These are phyloP conservation scores for Xiphorhynchus erythropygius DNA, from an alignment of 2,797 vertebrate genomes.

Conservation along the genomic window DNA sequence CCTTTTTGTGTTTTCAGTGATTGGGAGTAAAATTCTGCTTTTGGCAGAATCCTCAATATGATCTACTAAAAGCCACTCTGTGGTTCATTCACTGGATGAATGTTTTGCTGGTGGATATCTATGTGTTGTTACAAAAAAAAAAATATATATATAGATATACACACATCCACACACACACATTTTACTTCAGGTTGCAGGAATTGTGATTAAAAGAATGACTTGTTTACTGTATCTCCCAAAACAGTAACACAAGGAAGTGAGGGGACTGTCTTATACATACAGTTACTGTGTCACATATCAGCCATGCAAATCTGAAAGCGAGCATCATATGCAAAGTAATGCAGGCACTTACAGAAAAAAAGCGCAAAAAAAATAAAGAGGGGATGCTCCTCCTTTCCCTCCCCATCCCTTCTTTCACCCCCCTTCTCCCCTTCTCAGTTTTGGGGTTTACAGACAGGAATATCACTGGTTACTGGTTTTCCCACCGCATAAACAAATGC, in stretches of 20 bases:
- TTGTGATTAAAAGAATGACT: neutral
- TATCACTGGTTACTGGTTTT: neutral
- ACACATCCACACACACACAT: neutral
- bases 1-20: neutral
- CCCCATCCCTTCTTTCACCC: too few relatives aligned
- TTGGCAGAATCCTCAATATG: neutral
- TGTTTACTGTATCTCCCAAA: neutral
- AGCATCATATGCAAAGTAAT: neutral
- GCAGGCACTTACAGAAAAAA: neutral
- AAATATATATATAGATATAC: neutral
- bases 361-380: neutral
- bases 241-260: neutral
- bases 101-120: neutral
- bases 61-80: neutral
- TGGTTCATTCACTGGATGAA: neutral
- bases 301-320: slow-evolving; percentile 15
- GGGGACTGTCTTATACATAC: neutral
- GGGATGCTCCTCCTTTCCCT: neutral
- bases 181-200: neutral
- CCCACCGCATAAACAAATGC: neutral
- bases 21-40: neutral
- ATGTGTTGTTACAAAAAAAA: neutral
- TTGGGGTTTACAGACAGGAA: neutral
- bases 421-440: neutral
- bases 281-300: neutral